Percentiles rank a stretch among this genome's conserved stretches.
These are phyloP conservation scores for Psilopsiagon aymara DNA, from an alignment of 2,113 vertebrate species.

Conservation along the genomic window DNA sequence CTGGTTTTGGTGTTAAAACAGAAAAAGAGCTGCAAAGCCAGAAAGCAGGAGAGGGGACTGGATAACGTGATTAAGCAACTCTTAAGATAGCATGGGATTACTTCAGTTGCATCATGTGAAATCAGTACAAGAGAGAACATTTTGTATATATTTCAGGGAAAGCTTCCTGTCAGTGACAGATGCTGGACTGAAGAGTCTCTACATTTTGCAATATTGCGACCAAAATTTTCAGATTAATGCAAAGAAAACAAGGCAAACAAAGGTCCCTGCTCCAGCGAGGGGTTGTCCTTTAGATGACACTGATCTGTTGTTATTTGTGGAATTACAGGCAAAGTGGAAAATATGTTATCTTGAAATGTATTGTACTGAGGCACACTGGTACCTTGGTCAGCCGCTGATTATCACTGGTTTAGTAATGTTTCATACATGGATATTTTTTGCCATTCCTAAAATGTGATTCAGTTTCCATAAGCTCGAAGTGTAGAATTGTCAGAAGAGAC, in stretches of 20 bases:
- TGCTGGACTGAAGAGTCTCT: not conserved
- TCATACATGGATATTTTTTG: not conserved
- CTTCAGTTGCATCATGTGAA: conserved; percentile 17
- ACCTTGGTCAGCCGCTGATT: not conserved
- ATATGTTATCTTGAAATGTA: not conserved
- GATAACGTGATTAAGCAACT: conserved; percentile 44
- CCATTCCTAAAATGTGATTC: not conserved
- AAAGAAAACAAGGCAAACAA: not conserved
- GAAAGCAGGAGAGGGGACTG: not conserved
- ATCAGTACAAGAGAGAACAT: conserved; percentile 22
- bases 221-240: conserved; percentile 8
- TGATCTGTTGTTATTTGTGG: not conserved
- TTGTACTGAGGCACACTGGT: not conserved
- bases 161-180: conserved; percentile 29
- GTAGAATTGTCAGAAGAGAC: not conserved
- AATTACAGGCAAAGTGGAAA: not conserved
- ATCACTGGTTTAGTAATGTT: not conserved
- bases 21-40: not conserved
- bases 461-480: not conserved
- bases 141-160: conserved; percentile 39
- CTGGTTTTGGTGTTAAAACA: not conserved
- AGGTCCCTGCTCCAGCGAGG: not conserved
- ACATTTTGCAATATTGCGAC: conserved; percentile 16
- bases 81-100: not conserved
- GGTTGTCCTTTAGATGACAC: not conserved